phyloP scores from a whole-genome alignment of 2,797 vertebrate species.

The Babyrousa celebensis region DNA sequence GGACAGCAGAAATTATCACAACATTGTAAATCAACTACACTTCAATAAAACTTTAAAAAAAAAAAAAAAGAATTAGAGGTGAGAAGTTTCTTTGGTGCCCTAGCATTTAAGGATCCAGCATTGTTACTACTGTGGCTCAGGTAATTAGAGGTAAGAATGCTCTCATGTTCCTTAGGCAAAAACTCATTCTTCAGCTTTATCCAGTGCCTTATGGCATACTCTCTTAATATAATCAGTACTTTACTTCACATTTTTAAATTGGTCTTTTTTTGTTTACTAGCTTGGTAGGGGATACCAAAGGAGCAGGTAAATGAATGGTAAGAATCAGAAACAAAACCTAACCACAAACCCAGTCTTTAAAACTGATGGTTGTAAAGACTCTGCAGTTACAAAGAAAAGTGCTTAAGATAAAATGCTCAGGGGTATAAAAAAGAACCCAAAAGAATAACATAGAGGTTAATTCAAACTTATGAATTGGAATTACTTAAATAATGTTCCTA shows the following conservation, averaged over 20 bases:
- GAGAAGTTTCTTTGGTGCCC: not conserved
- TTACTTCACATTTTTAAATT: not conserved
- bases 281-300: not conserved
- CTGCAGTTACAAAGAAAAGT: not conserved
- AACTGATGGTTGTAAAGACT: not conserved
- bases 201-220: not conserved
- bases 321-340: slow-evolving; percentile 16
- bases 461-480: not conserved
- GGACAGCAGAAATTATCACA: no score
- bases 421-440: not conserved
- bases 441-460: not conserved
- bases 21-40: no score
- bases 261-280: not conserved
- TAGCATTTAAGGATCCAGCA: no score
- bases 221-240: not conserved
- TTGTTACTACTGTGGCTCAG: no score
- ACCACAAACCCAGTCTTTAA: not conserved
- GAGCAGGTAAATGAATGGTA: not conserved
- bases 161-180: not conserved
- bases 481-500: not conserved
- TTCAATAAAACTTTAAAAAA: no score
- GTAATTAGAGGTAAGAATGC: not conserved
- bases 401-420: not conserved
- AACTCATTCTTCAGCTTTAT: not conserved
- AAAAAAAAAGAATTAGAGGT: not conserved